phyloP scores from a whole-genome alignment of 2,888 invertebrate species.

The Idaea dimidiata region DNA sequence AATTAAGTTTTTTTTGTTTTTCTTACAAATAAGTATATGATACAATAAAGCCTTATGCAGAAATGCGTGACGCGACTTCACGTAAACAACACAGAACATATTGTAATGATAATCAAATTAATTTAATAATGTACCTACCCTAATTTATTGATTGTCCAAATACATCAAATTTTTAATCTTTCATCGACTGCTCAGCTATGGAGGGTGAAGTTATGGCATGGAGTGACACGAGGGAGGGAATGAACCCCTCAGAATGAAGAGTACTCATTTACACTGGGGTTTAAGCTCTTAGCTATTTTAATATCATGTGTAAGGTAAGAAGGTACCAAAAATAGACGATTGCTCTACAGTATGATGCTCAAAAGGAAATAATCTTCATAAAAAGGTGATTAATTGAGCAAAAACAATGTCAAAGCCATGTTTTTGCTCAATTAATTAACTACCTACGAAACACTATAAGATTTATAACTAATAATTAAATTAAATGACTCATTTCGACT shows the following conservation, averaged over 20 bases:
- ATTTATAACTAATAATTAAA: not conserved
- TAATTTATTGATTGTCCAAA: not conserved
- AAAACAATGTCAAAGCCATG: no score
- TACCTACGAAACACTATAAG: not conserved
- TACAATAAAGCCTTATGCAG: not conserved
- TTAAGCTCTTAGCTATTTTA: not conserved
- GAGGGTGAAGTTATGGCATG: not conserved
- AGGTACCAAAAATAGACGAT: not conserved
- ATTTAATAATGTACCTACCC: not conserved
- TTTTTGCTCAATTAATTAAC: not conserved
- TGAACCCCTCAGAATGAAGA: not conserved
- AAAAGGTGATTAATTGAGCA: no score
- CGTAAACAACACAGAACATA: not conserved
- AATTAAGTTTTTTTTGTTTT: not conserved
- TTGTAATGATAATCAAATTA: not conserved
- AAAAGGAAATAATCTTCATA: no score
- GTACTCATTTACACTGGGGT: not conserved
- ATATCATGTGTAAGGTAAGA: not conserved
- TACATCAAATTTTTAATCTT: conserved; percentile 2
- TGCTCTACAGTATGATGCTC: not conserved
- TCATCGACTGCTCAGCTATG: conserved; percentile 1
- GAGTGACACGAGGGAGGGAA: not conserved
- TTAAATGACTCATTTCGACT: not conserved
- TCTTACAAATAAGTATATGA: not conserved
- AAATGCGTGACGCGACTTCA: not conserved